These are phyloP conservation scores for Aradophagus sp. DNA, from an alignment of 1,140 invertebrate genomes.

Conservation along the genomic window DNA sequence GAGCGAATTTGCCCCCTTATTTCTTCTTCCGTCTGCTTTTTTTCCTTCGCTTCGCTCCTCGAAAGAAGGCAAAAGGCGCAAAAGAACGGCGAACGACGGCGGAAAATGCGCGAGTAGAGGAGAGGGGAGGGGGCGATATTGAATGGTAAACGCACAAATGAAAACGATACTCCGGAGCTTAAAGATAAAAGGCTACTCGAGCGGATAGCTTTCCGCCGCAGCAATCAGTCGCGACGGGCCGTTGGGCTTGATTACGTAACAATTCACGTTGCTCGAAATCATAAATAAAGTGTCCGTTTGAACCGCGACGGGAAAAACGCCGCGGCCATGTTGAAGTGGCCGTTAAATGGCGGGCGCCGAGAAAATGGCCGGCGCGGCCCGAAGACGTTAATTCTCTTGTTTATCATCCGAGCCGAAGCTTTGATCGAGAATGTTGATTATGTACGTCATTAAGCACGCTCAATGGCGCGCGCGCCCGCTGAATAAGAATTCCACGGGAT, in stretches of 20 bases:
- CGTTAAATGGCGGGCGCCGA: conserved; percentile 32
- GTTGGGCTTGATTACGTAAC: conserved; percentile 30
- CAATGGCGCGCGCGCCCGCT: conserved; percentile 2
- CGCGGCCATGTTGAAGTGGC: conserved; percentile 14
- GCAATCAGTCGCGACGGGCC: conserved; percentile 17
- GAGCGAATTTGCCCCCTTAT: neutral
- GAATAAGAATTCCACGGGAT: conserved; percentile 25
- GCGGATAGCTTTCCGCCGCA: conserved; percentile 17
- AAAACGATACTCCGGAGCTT: conserved; percentile 27
- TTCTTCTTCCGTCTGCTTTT: conserved; percentile 8
- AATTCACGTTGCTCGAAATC: conserved; percentile 26
- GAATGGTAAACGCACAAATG: conserved; percentile 33
- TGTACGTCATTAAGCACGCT: conserved; percentile 31
- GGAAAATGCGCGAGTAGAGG: neutral
- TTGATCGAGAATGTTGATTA: conserved; percentile 34
- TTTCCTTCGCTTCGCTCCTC: too few relatives aligned
- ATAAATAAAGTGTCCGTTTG: conserved; percentile 37
- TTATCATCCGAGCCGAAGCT: too few relatives aligned
- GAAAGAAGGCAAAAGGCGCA: neutral
- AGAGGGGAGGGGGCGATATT: conserved; percentile 15
- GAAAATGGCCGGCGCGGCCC: too few relatives aligned
- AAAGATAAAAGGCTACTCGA: conserved; percentile 33
- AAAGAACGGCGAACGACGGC: neutral
- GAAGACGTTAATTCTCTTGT: too few relatives aligned
- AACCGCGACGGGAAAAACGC: conserved; percentile 1